These are phyloP conservation scores for Sebastes trivittatus DNA, from an alignment of 2,797 vertebrate genomes.

Conservation along the genomic window DNA sequence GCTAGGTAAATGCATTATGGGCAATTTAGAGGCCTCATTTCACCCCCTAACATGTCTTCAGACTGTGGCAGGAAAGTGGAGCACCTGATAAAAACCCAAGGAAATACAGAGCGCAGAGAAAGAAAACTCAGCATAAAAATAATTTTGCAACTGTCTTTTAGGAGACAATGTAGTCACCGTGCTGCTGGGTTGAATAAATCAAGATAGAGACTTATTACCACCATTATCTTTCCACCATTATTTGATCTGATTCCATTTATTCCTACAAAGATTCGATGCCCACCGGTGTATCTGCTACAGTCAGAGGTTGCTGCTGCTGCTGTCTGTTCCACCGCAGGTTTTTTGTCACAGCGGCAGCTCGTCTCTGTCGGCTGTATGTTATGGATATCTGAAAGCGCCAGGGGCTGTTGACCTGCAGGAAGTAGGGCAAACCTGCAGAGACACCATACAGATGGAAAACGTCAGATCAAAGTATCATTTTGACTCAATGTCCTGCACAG, in stretches of 20 bases:
- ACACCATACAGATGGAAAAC: not conserved
- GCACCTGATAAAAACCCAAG: not conserved
- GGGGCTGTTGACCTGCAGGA: constrained; percentile 27
- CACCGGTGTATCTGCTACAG: not conserved
- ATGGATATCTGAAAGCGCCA: not conserved
- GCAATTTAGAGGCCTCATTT: not conserved
- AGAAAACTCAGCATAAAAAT: not conserved
- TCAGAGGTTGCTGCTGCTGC: not conserved
- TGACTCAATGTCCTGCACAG: not conserved
- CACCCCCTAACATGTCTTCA: not conserved
- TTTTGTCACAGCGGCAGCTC: constrained; percentile 16
- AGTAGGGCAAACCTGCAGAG: constrained; percentile 46
- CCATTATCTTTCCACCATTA: not conserved
- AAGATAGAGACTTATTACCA: not conserved
- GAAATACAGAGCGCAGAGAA: not conserved
- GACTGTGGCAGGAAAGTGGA: not conserved
- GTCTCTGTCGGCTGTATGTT: not conserved
- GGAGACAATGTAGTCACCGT: not conserved
- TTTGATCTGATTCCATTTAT: not conserved
- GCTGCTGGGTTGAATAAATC: not conserved
- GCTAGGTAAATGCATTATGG: not conserved
- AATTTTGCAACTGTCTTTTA: not conserved
- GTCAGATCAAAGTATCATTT: not conserved
- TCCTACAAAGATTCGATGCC: not conserved
- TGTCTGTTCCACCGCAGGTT: not conserved